phyloP scores from a whole-genome alignment of 1,140 invertebrate genomes.

The Papilio glaucus region DNA sequence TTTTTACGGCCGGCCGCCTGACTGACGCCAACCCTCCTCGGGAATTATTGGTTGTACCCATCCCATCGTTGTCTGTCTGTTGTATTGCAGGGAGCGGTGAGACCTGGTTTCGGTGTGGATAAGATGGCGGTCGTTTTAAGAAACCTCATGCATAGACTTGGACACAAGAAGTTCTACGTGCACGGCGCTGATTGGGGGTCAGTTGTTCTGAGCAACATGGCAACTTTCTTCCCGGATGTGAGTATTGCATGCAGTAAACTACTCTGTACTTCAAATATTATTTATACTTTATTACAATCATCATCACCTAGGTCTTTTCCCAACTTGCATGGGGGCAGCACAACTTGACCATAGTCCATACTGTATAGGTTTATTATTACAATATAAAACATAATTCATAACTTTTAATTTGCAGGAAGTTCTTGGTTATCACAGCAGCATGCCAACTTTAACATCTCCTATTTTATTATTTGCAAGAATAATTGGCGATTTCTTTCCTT shows the following conservation, averaged over 20 bases:
- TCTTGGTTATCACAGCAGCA: slow-evolving; percentile 74
- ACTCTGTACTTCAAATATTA: no score
- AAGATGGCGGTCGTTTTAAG: slow-evolving; percentile 90
- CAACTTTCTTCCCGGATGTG: slow-evolving; percentile 88
- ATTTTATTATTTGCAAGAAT: neutral
- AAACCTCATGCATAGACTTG: slow-evolving; percentile 93
- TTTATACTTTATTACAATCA: no score
- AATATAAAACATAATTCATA: neutral
- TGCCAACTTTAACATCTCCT: neutral
- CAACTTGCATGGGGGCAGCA: no score
- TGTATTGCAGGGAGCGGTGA: slow-evolving; percentile 78
- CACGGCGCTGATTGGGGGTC: slow-evolving; percentile 95
- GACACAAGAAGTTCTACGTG: slow-evolving; percentile 89
- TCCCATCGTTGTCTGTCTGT: no score
- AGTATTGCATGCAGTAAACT: no score
- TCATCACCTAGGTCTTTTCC: no score
- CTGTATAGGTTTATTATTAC: no score
- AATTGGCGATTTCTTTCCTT: slow-evolving; percentile 61
- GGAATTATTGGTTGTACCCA: no score
- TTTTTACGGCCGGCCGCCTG: no score
- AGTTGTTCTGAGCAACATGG: slow-evolving; percentile 85
- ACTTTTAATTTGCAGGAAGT: slow-evolving; percentile 76
- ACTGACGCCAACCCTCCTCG: no score
- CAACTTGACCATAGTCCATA: no score
- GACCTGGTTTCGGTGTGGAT: slow-evolving; percentile 85